Base-by-base conservation (phyloP, 2,797 vertebrate species). In the Botia kubotai region DNA sequence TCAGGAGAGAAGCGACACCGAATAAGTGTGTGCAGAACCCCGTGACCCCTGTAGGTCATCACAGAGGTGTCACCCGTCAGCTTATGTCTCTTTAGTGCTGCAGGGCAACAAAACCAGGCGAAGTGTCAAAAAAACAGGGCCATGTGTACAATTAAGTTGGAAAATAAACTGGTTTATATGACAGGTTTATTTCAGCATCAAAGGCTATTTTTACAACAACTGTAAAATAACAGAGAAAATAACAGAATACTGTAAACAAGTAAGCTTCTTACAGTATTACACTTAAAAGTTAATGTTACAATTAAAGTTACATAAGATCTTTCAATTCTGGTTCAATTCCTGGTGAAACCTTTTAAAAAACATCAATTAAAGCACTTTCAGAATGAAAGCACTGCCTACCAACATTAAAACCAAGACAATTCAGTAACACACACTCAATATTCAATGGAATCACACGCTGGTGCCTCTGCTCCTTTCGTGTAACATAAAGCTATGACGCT, bases 1-100 rank as follows among this genome's bases (percentile, higher is more conserved):
- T 93, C 91, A 0, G 97, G 96, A 0, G 96, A 97, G 90, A 98
- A 96, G 2, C 96, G 95, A 88, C 96, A 96, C 82, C 96, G 95
- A 84, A 98, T 96, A 50, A 98, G 94, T 0, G 97, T 98, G 89
- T 97, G 96, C 62, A 97, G 93, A 21, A 98, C 96, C 0, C 96
- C 96, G 0, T 98, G 97, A 58, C 97, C 97, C 1, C 96, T 93
- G 89, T 97, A 97, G 0, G 96, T 97, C 97, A 98, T 97, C 89
- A 98, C 93, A 0, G 96, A 98, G 26, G 96, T 97, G 91, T 97
- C 97, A 0, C 96, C 96, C 0, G 93, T 92, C 81, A 97, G 92
- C 85, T 95, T 96, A 86, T 96, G 93, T 85, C 91, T 96, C 89
- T 94, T 95, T 86, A 96, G 89, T 74, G 96, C 97, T 97, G 88